These are phyloP conservation scores for Petromus typicus DNA, from an alignment of 2,113 vertebrate genomes.

Conservation along the genomic window DNA sequence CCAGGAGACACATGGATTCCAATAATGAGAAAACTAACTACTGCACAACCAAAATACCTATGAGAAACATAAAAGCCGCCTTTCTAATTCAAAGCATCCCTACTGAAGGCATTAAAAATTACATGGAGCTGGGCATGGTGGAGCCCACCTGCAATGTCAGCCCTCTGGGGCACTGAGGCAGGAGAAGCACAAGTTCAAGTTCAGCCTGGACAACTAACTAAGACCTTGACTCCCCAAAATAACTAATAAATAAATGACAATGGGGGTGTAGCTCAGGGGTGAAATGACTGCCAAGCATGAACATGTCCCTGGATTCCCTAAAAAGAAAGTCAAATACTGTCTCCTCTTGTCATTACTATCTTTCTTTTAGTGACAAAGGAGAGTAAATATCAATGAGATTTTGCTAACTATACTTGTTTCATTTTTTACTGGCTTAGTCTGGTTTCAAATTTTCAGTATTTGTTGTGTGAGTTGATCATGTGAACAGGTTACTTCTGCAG, in stretches of 20 bases:
- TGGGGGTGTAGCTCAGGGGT: not conserved
- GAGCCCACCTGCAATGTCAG: not conserved
- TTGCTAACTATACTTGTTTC: constrained; percentile 17
- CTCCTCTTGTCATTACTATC: not conserved
- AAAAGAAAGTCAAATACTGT: not conserved
- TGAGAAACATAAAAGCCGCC: not conserved
- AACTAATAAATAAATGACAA: not conserved
- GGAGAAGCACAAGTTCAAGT: not conserved
- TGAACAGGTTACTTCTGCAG: not conserved
- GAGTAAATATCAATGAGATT: constrained; percentile 10
- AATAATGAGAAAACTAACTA: not conserved
- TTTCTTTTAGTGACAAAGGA: not conserved
- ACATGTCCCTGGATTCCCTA: not conserved
- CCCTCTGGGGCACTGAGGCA: not conserved
- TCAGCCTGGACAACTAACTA: not conserved
- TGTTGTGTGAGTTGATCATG: not conserved
- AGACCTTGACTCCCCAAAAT: not conserved
- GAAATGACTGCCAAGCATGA: not conserved
- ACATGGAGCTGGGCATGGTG: not conserved
- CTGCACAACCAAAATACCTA: not conserved
- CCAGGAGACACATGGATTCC: constrained; percentile 9
- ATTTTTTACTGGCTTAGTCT: constrained; percentile 5
- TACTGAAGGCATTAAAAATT: not conserved
- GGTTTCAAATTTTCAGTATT: not conserved
- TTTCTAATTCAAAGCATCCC: not conserved